Evolutionary conservation across 37 sponge, comb jelly and placozoan genomes (phyloP), one percentile per base, ranked within the genome.

Genomic region (Cladorhizidae sp.): DNA sequence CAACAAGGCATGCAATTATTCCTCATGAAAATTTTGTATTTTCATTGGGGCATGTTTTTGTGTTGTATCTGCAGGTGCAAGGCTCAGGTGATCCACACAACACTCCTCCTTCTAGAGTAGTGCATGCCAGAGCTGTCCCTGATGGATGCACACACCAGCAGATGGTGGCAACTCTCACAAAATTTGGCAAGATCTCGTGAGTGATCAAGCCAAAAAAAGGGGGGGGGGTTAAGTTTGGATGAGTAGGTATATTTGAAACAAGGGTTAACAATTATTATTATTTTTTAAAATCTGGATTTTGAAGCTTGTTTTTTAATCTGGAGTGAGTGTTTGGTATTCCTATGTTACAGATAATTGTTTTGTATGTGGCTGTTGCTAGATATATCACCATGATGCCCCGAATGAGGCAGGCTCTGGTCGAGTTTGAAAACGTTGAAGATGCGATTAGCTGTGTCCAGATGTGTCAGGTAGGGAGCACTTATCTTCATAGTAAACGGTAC

Each of bases 321-420:
- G 49, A 12, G 49, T 45, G 5, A 9, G 49, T 45, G 49, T 45
- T 5, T 45, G 5, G 49, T 12, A 9, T 9, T 45, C 8, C 8
- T 9, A 12, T 12, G 8, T 9, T 45, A 45, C 49, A 45, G 49
- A 45, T 45, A 45, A n/a, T n/a, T n/a, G n/a, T 45, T 45, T 45
- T 67, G 17, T 7, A 3, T 15, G 7, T 67, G 3, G 6, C 5
- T 42, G 9, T 22, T 8, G 2, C 49, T 7, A 95, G 95, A 22
- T 95, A 95, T 49, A 43, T 95, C 26, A 95, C 95, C 32, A 91
- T 95, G 92, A 95, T 95, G 95, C 95, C 95, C 1, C 72, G 83
- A 25, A 84, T 92, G 33, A 78, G 95, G 3, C 95, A 95, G 75
- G 89, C 95, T 25, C 81, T 95, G 57, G 80, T 95, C 26, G 95